Percentiles rank a stretch among this genome's conserved stretches.
Conservation (phyloP, 1,140 invertebrate genomes). For the Drosophila arizonae region DNA sequence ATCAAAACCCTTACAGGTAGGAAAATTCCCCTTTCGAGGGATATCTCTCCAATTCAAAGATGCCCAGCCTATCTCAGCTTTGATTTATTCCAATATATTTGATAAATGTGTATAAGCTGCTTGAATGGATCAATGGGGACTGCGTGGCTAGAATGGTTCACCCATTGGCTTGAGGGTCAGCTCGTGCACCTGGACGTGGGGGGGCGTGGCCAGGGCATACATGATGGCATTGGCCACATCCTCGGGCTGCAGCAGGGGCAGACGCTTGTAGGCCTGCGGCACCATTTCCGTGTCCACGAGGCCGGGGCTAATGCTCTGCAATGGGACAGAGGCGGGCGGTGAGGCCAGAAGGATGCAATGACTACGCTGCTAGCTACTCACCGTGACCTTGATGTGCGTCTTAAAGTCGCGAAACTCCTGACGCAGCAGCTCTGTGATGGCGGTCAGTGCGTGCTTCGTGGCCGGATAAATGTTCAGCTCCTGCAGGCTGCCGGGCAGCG, state of each 20-base stretch:
- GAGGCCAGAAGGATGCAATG: not conserved
- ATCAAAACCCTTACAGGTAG: too few relatives aligned
- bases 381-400: conserved; percentile 87
- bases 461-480: conserved; percentile 85
- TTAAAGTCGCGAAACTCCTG: conserved; percentile 86
- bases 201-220: conserved; percentile 83
- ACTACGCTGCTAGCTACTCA: conserved; percentile 74
- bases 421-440: conserved; percentile 86
- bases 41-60: too few relatives aligned
- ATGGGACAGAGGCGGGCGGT: conserved; percentile 49
- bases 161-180: conserved; percentile 76
- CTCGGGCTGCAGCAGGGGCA: conserved; percentile 77
- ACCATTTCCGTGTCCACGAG: conserved; percentile 85
- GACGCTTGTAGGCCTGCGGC: conserved; percentile 50
- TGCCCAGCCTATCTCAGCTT: not conserved
- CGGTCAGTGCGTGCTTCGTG: conserved; percentile 88
- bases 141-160: conserved; percentile 51
- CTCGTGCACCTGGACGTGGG: conserved; percentile 84
- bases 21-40: too few relatives aligned
- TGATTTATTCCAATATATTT: not conserved
- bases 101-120: too few relatives aligned
- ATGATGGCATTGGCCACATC: conserved; percentile 84
- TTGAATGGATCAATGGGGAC: too few relatives aligned
- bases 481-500: conserved; percentile 52
- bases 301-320: conserved; percentile 85